Evolutionary conservation across 2,888 invertebrate genomes (phyloP), one percentile per base, ranked within the genome.

Genomic region (Hypomecis punctinalis): DNA sequence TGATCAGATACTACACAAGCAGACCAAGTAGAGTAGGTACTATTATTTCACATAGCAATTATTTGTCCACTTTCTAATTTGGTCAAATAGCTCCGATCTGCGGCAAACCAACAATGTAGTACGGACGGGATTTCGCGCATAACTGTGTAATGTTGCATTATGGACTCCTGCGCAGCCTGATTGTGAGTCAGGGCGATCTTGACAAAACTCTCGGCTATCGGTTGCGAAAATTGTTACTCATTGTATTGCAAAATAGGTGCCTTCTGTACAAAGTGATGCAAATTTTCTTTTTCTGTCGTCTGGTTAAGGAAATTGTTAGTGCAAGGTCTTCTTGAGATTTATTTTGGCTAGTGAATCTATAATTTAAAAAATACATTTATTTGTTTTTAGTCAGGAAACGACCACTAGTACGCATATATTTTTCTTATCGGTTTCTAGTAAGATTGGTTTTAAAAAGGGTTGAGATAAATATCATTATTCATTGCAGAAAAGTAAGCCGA

Each of bases 141-240:
- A 57, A 49, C 57, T 61, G 23, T 5, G 52, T 43, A 56, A 61
- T 45, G 53, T 35, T 54, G 51, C 65, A 48, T 57, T 61, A 56
- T 49, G 47, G 59, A 58, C 46, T 55, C 60, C 54, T 63, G 61
- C 62, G 52, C 48, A 69, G 67, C 70, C 66, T 61, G 67, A 70
- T 66, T 60, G 67, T 72, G 72, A 72, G 61, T 72, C 72, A 72
- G 61, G 35, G 39, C n/a, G 45, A 61, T 66, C 67, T 68, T 69
- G 66, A 63, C 66, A 62, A 59, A 61, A 66, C 64, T 66, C 67
- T 66, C 67, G 58, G 46, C 40, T 63, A 53, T 65, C 58, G 58
- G 40, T 69, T 72, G 67, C 72, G 67, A 70, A 68, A 70, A 63
- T 61, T 66, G 67, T 70, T 72, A 72, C 70, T 69, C 72, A 72